A percentile compares a stretch with the other conserved stretches of the same genome.
phyloP scores from a whole-genome alignment of 2,113 vertebrate species.

The Ibidorhyncha struthersii region DNA sequence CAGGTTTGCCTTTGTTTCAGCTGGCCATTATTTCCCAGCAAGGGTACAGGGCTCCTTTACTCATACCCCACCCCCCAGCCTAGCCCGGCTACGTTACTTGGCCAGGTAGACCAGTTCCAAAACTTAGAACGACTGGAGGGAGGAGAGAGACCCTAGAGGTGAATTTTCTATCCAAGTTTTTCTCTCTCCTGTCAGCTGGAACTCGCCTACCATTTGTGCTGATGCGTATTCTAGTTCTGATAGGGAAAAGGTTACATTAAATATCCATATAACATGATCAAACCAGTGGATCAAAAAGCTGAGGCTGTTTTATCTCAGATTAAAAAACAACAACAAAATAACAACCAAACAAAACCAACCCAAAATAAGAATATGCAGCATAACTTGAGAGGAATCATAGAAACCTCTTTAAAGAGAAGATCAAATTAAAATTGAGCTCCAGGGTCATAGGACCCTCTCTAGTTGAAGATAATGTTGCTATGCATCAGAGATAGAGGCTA shows the following conservation, averaged over 20 bases:
- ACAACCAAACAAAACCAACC: conserved; percentile 29
- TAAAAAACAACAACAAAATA: conserved; percentile 31
- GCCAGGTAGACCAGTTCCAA: background rate
- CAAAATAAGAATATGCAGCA: conserved; percentile 51
- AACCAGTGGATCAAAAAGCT: conserved; percentile 51
- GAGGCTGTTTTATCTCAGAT: conserved; percentile 19
- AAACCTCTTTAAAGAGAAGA: conserved; percentile 59
- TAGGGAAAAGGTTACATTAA: conserved; percentile 16
- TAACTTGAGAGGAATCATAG: conserved; percentile 43
- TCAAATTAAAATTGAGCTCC: conserved; percentile 64
- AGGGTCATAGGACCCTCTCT: conserved; percentile 57
- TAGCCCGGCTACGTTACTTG: background rate
- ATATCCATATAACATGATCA: conserved; percentile 35
- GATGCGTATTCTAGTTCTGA: background rate
- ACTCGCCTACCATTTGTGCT: conserved; percentile 1
- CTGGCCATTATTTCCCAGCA: background rate
- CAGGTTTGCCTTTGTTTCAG: background rate
- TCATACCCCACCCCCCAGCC: no score
- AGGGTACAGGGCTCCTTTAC: background rate
- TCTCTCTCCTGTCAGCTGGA: background rate
- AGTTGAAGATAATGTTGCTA: conserved; percentile 57
- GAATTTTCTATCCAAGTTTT: background rate
- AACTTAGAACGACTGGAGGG: background rate
- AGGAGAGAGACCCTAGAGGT: background rate
- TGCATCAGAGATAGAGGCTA: conserved; percentile 51